Conservation (phyloP, 2,797 vertebrate species). For the Picus viridis region DNA sequence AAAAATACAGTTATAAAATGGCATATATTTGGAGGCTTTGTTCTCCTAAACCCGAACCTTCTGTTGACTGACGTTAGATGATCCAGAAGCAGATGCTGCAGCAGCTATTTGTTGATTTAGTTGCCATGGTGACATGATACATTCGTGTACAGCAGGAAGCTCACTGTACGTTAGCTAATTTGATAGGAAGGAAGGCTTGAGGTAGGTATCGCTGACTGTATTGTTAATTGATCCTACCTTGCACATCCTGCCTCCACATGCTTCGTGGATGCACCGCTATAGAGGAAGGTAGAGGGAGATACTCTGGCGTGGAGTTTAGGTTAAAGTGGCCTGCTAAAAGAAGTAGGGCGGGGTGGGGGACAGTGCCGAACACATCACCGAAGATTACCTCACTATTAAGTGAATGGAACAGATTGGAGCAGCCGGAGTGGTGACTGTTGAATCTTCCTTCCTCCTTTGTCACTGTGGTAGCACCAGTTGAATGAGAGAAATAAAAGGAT, state of each 20-base stretch:
- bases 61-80: constrained; percentile 80
- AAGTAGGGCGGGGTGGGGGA: constrained; percentile 18
- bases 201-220: constrained; percentile 76
- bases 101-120: constrained; percentile 93
- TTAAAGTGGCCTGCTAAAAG: constrained; percentile 55
- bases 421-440: constrained; percentile 66
- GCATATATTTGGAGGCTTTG: constrained; percentile 69
- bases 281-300: constrained; percentile 48
- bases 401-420: constrained; percentile 75
- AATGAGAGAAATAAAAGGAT: constrained; percentile 88
- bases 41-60: constrained; percentile 73
- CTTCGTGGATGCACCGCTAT: constrained; percentile 29
- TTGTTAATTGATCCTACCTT: constrained; percentile 76
- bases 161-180: constrained; percentile 76
- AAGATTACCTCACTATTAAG: constrained; percentile 66
- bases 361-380: constrained; percentile 52
- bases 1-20: constrained; percentile 61
- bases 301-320: constrained; percentile 12
- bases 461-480: constrained; percentile 82
- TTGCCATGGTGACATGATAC: constrained; percentile 90
- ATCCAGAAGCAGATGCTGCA: constrained; percentile 83
- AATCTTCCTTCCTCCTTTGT: constrained; percentile 71
- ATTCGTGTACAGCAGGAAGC: constrained; percentile 76
- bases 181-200: constrained; percentile 77
- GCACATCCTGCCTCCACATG: constrained; percentile 52